Evolutionary conservation across 2,888 invertebrate genomes (phyloP).

Genomic region (Cosmopolites sordidus): DNA sequence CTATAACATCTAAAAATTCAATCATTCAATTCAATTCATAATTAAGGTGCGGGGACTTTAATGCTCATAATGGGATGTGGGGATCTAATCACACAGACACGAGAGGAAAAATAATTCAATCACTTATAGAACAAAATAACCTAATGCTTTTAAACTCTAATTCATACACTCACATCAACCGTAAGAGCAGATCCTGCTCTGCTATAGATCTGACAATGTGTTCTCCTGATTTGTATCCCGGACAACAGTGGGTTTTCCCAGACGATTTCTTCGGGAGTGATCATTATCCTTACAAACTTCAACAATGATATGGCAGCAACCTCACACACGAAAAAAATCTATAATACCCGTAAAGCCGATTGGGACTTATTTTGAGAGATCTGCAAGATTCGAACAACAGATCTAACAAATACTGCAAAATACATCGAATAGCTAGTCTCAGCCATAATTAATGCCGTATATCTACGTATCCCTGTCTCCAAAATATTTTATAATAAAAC

Average conservation of each 20-base stretch:
- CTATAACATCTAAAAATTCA: too few species aligned
- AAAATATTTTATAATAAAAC: too few species aligned
- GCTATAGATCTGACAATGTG: background rate
- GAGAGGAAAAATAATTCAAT: background rate
- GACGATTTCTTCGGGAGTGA: background rate
- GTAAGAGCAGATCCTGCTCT: background rate
- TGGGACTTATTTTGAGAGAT: too few species aligned
- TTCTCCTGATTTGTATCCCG: background rate
- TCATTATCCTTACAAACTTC: background rate
- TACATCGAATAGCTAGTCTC: too few species aligned
- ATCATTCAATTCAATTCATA: too few species aligned
- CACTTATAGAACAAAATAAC: background rate
- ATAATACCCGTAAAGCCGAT: background rate
- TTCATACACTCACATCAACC: background rate
- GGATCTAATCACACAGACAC: background rate
- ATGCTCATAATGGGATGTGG: background rate
- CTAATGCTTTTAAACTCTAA: background rate
- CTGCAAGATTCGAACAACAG: too few species aligned
- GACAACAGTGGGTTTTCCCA: background rate
- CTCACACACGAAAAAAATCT: background rate
- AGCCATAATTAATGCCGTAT: too few species aligned
- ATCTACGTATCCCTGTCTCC: too few species aligned
- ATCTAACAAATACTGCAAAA: too few species aligned
- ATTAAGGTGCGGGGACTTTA: background rate
- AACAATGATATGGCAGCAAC: background rate